Conservation (phyloP, 1,140 invertebrate species). For the Heliconius congener region DNA sequence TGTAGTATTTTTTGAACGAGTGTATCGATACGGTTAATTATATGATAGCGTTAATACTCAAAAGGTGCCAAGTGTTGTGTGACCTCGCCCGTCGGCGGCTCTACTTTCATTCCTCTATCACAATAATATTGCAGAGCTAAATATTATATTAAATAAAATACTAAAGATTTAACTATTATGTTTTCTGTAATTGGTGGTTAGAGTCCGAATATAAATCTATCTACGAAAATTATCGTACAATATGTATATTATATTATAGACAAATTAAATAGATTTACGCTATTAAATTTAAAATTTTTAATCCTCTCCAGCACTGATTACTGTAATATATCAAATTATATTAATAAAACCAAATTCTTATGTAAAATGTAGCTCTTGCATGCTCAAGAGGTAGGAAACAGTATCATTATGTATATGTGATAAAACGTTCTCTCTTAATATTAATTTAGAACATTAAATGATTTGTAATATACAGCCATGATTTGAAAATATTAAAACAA, state of each 20-base stretch:
- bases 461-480: slow-evolving; percentile 25
- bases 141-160: slow-evolving; percentile 44
- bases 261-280: slow-evolving; percentile 46
- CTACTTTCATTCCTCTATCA: slow-evolving; percentile 74
- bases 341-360: slow-evolving; percentile 34
- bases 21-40: slow-evolving; percentile 57
- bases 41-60: slow-evolving; percentile 75
- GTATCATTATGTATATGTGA: slow-evolving; percentile 41
- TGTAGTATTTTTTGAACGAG: slow-evolving; percentile 60
- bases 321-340: slow-evolving; percentile 38
- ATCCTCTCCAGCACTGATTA: slow-evolving; percentile 32
- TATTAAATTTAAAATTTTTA: slow-evolving; percentile 38
- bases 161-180: slow-evolving; percentile 49
- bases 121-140: slow-evolving; percentile 56
- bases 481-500: not conserved
- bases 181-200: slow-evolving; percentile 61
- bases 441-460: slow-evolving; percentile 34
- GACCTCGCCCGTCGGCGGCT: slow-evolving; percentile 47
- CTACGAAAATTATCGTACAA: slow-evolving; percentile 50
- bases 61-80: slow-evolving; percentile 71
- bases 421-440: slow-evolving; percentile 40
- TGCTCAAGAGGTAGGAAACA: slow-evolving; percentile 33
- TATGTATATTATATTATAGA: slow-evolving; percentile 58
- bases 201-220: slow-evolving; percentile 59
- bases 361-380: slow-evolving; percentile 26